These are phyloP conservation scores for Tetrax tetrax DNA, from an alignment of 2,113 vertebrate species.

Conservation along the genomic window DNA sequence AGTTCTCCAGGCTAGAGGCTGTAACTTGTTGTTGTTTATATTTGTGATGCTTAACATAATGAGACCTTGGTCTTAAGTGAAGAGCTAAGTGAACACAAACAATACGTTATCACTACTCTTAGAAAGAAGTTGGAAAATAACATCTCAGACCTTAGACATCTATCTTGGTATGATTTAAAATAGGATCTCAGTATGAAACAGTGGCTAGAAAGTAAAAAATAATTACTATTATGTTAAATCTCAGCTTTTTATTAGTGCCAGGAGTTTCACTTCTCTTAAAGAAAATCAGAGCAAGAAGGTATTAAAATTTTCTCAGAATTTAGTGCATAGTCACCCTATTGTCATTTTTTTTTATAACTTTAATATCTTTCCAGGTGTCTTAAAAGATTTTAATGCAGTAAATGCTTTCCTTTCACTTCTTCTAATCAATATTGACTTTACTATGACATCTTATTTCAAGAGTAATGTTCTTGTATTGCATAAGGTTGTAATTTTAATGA, in stretches of 20 bases:
- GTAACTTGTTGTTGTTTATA: neutral
- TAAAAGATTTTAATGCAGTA: constrained; percentile 2
- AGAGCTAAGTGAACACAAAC: neutral
- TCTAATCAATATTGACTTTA: constrained; percentile 8
- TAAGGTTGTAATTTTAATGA: constrained; percentile 48
- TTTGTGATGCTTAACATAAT: neutral
- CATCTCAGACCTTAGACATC: neutral
- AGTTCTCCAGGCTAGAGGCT: neutral
- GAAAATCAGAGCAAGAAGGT: neutral
- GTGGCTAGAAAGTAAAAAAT: neutral
- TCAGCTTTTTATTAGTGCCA: neutral
- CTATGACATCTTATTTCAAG: constrained; percentile 29
- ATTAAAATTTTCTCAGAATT: neutral
- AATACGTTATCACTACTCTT: neutral
- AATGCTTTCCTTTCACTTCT: neutral
- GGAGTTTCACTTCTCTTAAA: neutral
- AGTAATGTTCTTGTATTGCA: constrained; percentile 20
- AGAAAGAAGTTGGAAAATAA: neutral
- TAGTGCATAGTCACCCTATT: neutral
- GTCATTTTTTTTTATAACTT: neutral
- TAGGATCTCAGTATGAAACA: neutral
- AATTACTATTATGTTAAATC: neutral
- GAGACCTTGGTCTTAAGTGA: neutral
- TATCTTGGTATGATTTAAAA: neutral
- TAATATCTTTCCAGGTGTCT: neutral